These are phyloP conservation scores for Dromaius novaehollandiae DNA, from an alignment of 2,113 vertebrate species.

Conservation along the genomic window DNA sequence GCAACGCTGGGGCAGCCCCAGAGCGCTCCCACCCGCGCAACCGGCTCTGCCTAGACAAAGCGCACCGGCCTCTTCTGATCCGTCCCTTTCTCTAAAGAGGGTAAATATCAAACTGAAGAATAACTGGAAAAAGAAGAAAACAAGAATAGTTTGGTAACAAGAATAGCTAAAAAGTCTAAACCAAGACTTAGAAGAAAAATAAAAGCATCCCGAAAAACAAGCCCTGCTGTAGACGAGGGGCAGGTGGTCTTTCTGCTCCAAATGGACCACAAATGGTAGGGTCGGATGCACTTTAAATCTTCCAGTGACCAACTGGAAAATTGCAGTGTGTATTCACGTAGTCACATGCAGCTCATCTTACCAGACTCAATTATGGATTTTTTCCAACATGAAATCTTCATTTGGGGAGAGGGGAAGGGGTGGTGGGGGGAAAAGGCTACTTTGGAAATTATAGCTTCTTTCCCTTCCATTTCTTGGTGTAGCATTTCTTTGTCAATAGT, in stretches of 20 bases:
- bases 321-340: background rate
- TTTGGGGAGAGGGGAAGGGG: background rate
- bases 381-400: background rate
- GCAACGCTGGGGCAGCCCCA: too few species aligned
- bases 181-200: background rate
- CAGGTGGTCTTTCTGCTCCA: background rate
- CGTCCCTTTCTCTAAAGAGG: background rate
- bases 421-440: background rate
- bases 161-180: background rate
- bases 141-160: background rate
- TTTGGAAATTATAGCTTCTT: background rate
- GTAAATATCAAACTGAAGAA: too few species aligned
- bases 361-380: background rate
- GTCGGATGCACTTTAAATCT: background rate
- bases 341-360: background rate
- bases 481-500: background rate
- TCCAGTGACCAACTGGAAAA: background rate
- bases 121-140: background rate
- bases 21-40: too few species aligned
- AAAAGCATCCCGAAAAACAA: background rate
- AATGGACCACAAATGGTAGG: background rate
- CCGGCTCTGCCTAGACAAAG: background rate
- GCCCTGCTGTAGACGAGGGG: background rate
- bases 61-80: background rate
- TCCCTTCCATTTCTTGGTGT: background rate